Percentiles rank a stretch among this genome's conserved stretches.
phyloP scores from a whole-genome alignment of 1,140 invertebrate genomes.

The Helicoverpa armigera region DNA sequence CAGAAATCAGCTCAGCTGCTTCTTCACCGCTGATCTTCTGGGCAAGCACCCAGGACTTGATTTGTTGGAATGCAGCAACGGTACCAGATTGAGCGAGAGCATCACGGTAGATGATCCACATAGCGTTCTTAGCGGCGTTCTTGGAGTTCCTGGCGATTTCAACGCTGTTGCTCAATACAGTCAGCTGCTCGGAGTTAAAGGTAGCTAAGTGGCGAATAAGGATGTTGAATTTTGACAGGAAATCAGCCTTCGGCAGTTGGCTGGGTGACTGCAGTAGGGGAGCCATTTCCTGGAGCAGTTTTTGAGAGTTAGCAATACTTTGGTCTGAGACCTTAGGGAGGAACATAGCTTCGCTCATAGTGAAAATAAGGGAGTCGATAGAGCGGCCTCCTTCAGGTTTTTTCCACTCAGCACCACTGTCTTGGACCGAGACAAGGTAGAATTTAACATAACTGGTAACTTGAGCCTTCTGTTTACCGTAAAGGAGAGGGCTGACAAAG shows the following conservation, averaged over 20 bases:
- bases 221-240: conserved; percentile 88
- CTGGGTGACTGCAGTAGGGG: conserved; percentile 87
- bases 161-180: conserved; percentile 74
- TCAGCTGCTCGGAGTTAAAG: conserved; percentile 88
- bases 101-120: conserved; percentile 88
- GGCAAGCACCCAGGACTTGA: conserved; percentile 88
- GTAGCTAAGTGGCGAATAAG: conserved; percentile 86
- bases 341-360: conserved; percentile 69
- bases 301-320: conserved; percentile 67
- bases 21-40: conserved; percentile 86
- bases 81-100: conserved; percentile 89
- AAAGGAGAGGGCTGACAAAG: conserved; percentile 85
- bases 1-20: conserved; percentile 86
- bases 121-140: conserved; percentile 71
- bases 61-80: conserved; percentile 88
- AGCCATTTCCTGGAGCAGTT: conserved; percentile 86
- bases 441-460: conserved; percentile 88
- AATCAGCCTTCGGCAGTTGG: conserved; percentile 85
- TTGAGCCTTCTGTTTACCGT: conserved; percentile 86
- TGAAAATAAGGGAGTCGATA: conserved; percentile 87
- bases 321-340: background rate
- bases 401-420: conserved; percentile 69
- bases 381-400: conserved; percentile 71
- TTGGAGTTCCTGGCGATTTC: conserved; percentile 80
- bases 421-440: conserved; percentile 79